phyloP scores from a whole-genome alignment of 2,797 vertebrate genomes.

The Diceros bicornis region DNA sequence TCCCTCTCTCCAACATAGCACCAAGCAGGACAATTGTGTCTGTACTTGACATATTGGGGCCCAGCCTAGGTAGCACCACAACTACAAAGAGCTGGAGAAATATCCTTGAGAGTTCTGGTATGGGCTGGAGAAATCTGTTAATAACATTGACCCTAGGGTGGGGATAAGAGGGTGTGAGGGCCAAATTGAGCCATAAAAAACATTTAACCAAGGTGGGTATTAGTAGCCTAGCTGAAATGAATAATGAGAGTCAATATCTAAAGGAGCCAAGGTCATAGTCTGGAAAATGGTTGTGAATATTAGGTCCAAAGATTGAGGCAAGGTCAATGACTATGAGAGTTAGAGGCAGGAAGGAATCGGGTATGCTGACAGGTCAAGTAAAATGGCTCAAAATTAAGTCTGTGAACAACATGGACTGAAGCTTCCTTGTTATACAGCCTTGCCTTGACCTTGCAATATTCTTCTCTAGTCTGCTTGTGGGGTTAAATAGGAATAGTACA shows the following conservation, averaged over 20 bases:
- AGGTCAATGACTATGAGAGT: neutral
- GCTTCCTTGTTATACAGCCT: neutral
- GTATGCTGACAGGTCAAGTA: neutral
- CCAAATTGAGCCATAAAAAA: neutral
- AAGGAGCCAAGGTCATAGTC: neutral
- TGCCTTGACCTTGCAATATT: neutral
- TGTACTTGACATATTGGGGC: neutral
- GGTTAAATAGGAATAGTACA: neutral
- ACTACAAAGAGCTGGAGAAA: constrained; percentile 50
- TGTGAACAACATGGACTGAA: neutral
- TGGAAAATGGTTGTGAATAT: constrained; percentile 37
- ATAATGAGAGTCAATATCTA: neutral
- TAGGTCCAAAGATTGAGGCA: neutral
- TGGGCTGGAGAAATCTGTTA: neutral
- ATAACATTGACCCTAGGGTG: neutral
- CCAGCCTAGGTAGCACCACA: neutral
- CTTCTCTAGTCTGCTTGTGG: neutral
- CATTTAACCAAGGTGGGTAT: neutral
- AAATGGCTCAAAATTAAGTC: constrained; percentile 26
- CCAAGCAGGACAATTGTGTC: neutral
- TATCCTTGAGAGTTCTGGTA: neutral
- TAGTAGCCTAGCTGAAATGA: neutral
- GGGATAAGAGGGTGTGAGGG: neutral
- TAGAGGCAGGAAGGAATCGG: neutral
- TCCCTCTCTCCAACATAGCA: neutral